phyloP scores from a whole-genome alignment of 2,797 vertebrate genomes.

The Poeciliopsis presidionis region DNA sequence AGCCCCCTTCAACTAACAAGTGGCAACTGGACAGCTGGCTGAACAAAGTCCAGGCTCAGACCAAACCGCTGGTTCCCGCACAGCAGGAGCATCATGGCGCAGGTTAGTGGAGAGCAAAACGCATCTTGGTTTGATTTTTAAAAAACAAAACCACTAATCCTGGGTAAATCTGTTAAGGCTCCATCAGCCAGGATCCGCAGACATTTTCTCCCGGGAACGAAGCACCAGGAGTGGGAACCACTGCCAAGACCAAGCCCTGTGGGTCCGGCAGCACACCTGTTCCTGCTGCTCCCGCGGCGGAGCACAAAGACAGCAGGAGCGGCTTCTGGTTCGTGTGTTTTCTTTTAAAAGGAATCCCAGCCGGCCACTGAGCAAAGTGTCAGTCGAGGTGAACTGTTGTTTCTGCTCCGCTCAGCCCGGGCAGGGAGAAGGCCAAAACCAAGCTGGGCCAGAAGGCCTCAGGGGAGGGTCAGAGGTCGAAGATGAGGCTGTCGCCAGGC shows the following conservation, averaged over 20 bases:
- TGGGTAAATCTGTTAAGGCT: constrained; percentile 66
- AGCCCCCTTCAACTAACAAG: constrained; percentile 94
- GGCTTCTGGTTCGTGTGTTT: constrained; percentile 56
- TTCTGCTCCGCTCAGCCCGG: constrained; percentile 72
- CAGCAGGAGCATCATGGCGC: constrained; percentile 87
- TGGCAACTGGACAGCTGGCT: constrained; percentile 99
- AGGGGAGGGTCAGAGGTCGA: constrained; percentile 87
- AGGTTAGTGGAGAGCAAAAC: constrained; percentile 50
- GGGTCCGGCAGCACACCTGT: constrained; percentile 48
- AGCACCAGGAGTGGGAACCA: constrained; percentile 61
- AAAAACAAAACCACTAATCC: constrained; percentile 10
- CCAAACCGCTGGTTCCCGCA: constrained; percentile 89
- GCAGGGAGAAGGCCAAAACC: constrained; percentile 90
- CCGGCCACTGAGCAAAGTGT: constrained; percentile 1
- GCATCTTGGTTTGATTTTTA: constrained; percentile 9
- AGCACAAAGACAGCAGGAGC: constrained; percentile 87
- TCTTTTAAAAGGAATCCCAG: background rate
- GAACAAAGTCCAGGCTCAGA: constrained; percentile 96
- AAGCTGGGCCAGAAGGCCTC: constrained; percentile 88
- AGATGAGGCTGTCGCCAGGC: constrained; percentile 88
- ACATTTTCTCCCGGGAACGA: constrained; percentile 82
- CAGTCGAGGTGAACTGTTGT: background rate
- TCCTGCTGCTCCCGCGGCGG: constrained; percentile 71
- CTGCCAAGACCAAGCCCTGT: constrained; percentile 85
- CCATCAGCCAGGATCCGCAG: constrained; percentile 70